Conservation (phyloP, 2,888 invertebrate species). For the Pasiphila rectangulata region DNA sequence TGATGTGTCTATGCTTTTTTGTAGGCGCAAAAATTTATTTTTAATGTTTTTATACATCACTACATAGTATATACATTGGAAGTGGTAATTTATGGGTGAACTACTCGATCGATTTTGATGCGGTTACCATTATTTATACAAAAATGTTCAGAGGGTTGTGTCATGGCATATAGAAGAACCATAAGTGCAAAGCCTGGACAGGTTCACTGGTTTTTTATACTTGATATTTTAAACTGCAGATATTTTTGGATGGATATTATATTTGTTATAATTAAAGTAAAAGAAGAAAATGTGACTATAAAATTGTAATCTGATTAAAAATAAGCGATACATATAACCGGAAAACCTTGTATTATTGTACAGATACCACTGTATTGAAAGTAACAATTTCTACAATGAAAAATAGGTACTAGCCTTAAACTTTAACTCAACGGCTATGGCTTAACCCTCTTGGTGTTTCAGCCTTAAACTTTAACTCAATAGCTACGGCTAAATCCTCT, state of each 20-base stretch:
- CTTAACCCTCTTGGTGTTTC: background rate
- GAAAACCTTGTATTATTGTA: conserved; percentile 42
- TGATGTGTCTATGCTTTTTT: background rate
- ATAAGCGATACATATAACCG: conserved; percentile 59
- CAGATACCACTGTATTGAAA: conserved; percentile 36
- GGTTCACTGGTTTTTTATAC: too few relatives aligned
- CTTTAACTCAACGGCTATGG: conserved; percentile 1
- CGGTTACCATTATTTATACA: too few relatives aligned
- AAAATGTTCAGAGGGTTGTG: too few relatives aligned
- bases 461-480: conserved; percentile 5
- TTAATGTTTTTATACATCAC: background rate
- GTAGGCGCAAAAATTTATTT: background rate
- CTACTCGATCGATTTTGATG: too few relatives aligned
- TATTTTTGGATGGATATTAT: background rate
- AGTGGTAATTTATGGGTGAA: too few relatives aligned
- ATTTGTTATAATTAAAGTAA: conserved; percentile 26
- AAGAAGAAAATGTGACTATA: conserved; percentile 58
- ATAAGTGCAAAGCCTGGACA: too few relatives aligned
- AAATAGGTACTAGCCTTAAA: conserved; percentile 8
- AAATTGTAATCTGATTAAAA: conserved; percentile 69
- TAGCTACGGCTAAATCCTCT: conserved; percentile 44
- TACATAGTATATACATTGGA: too few relatives aligned
- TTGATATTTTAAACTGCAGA: too few relatives aligned
- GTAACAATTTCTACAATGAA: conserved; percentile 20
- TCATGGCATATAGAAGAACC: too few relatives aligned